These are phyloP conservation scores for Heliconius himera DNA, from an alignment of 1,140 invertebrate species.

Conservation along the genomic window DNA sequence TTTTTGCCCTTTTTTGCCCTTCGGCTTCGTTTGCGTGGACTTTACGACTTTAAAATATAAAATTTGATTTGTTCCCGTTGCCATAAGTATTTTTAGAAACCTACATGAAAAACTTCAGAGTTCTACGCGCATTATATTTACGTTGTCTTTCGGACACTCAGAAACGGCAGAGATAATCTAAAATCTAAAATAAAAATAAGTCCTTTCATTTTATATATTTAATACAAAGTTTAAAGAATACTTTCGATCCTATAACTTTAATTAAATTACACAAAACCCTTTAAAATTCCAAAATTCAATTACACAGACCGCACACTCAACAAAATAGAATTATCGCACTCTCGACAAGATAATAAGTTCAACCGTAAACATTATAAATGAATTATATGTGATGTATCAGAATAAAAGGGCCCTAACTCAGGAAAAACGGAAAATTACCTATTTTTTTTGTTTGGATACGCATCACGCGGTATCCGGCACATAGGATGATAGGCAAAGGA, in stretches of 20 bases:
- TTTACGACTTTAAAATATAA: too few relatives aligned
- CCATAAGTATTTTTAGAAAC: too few relatives aligned
- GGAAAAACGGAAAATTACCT: not conserved
- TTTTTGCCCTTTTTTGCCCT: not conserved
- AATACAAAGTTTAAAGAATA: not conserved
- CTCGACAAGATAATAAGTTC: slow-evolving; percentile 14
- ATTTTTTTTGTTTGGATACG: not conserved
- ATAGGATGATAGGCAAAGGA: too few relatives aligned
- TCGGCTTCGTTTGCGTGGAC: too few relatives aligned
- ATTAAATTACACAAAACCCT: slow-evolving; percentile 21
- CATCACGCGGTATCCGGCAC: too few relatives aligned
- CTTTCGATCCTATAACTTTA: not conserved
- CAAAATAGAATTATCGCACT: slow-evolving; percentile 7
- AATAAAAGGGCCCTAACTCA: not conserved
- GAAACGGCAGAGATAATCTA: too few relatives aligned
- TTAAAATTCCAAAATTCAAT: slow-evolving; percentile 23
- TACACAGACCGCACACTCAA: not conserved
- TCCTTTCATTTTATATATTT: too few relatives aligned
- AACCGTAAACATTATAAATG: slow-evolving; percentile 1
- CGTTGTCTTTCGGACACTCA: too few relatives aligned
- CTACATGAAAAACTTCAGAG: too few relatives aligned
- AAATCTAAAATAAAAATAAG: too few relatives aligned
- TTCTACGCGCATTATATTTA: too few relatives aligned
- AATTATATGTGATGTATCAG: not conserved
- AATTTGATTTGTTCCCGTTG: too few relatives aligned